A percentile compares a stretch with the other conserved stretches of the same genome.
Conservation (phyloP, 2,888 invertebrate species). For the Drosophila setosimentum region DNA sequence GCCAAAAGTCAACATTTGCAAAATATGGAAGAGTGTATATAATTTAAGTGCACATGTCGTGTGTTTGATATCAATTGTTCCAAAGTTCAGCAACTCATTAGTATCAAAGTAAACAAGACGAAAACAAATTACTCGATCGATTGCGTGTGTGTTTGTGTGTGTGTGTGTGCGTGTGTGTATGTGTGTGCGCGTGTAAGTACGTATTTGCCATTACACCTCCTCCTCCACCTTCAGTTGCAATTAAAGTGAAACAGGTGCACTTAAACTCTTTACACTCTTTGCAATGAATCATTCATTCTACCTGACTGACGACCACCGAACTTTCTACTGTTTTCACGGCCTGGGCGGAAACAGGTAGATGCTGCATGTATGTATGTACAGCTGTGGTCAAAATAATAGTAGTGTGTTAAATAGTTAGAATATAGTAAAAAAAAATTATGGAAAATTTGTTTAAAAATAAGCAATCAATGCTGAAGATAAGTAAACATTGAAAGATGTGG, state of each 20-base stretch:
- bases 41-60: not conserved
- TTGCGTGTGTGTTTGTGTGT: not conserved
- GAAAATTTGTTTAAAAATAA: not conserved
- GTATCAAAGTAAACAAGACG: slow-evolving; percentile 3
- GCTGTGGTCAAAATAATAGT: not conserved
- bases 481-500: not conserved
- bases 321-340: slow-evolving; percentile 33
- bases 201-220: not conserved
- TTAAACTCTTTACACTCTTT: not conserved
- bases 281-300: slow-evolving; percentile 27
- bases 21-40: not conserved
- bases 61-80: not conserved
- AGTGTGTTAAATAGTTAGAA: not conserved
- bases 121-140: not conserved
- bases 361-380: not conserved
- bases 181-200: not conserved
- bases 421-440: not conserved
- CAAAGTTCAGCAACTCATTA: slow-evolving; percentile 22
- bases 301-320: slow-evolving; percentile 19
- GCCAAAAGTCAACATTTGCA: not conserved
- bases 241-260: slow-evolving; percentile 7
- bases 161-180: not conserved
- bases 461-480: not conserved
- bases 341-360: slow-evolving; percentile 34
- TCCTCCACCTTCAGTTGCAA: not conserved